Base-by-base conservation (phyloP, 2,888 invertebrate species). In the Ceramica pisi region DNA sequence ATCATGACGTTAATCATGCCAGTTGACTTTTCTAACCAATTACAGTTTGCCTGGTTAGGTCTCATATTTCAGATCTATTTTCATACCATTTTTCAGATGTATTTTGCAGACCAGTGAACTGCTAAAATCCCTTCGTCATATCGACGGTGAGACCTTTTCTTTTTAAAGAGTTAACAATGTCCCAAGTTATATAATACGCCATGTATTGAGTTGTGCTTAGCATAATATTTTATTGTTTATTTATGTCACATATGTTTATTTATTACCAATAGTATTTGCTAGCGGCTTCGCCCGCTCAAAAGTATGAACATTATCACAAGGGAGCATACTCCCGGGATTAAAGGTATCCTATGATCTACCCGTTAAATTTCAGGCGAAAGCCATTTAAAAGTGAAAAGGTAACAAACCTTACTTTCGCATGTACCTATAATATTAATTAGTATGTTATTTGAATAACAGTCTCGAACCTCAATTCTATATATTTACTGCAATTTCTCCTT, bases 61-160 rank as follows among this genome's bases (percentile, higher is more conserved):
- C 2, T 51, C 6, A 7, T 26, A 35, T 61, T 63, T 35, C 26
- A 38, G 16, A 4, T 26, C 19, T 8, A 44, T 63, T 74, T 62
- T 75, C 12, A 26, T 75, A 35, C 12, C 26, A 12, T 23, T 61
- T 19, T 23, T 41, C 21, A 51, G 41, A n/a, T 35, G 44, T 35
- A 35, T 62, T 50, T 44, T 46, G 44, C 64, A 26, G 65, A 44
- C n/a, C 51, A 38, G 10, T 75, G 71, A 75, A 31, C 75, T 35
- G 35, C 23, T 38, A 62, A 74, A 26, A 35, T 2, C 35, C 35
- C 19, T 53, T 38, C 14, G 46, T 21, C 35, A 21, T 21, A 65
- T 65, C 65, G 16, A 35, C n/a, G 23, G 31, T 10, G 26, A 14
- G 3, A 65, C 44, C 21, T 51, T 64, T 63, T 64, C n/a, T 51